phyloP scores from a whole-genome alignment of 2,888 invertebrate genomes.

The Eudemis profundana region DNA sequence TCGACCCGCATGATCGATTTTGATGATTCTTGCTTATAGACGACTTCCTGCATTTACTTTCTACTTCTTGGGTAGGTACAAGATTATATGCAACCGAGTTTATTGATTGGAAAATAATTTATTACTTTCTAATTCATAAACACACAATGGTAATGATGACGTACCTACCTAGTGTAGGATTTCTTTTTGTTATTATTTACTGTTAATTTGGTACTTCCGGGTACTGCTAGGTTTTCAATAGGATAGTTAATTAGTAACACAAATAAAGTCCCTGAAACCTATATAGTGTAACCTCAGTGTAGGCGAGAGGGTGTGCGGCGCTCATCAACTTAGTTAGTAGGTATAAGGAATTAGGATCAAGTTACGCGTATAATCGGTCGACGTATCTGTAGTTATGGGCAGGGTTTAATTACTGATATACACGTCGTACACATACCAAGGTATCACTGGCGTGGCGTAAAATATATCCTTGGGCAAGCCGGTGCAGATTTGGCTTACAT shows the following conservation, averaged over 20 bases:
- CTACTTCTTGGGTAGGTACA: conserved; percentile 17
- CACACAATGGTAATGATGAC: no score
- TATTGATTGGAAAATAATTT: conserved; percentile 12
- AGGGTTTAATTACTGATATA: conserved; percentile 6
- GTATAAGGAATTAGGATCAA: conserved; percentile 36
- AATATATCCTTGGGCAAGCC: no score
- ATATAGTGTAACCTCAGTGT: conserved; percentile 44
- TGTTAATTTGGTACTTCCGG: no score
- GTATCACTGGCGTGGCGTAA: no score
- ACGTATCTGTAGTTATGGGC: not conserved
- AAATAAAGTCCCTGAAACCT: conserved; percentile 59
- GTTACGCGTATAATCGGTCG: conserved; percentile 37
- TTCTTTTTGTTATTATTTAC: no score
- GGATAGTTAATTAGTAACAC: conserved; percentile 43
- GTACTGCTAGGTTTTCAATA: not conserved
- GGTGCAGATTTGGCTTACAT: no score
- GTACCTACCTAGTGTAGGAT: not conserved
- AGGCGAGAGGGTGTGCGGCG: conserved; percentile 10
- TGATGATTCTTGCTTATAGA: conserved; percentile 38
- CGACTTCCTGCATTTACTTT: conserved; percentile 36
- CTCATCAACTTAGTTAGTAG: conserved; percentile 22
- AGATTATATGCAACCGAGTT: not conserved
- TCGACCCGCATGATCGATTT: conserved; percentile 40
- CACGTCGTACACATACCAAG: not conserved
- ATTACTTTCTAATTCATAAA: conserved; percentile 16